Base-by-base conservation (phyloP, 2,113 vertebrate genomes). In the Equus quagga region DNA sequence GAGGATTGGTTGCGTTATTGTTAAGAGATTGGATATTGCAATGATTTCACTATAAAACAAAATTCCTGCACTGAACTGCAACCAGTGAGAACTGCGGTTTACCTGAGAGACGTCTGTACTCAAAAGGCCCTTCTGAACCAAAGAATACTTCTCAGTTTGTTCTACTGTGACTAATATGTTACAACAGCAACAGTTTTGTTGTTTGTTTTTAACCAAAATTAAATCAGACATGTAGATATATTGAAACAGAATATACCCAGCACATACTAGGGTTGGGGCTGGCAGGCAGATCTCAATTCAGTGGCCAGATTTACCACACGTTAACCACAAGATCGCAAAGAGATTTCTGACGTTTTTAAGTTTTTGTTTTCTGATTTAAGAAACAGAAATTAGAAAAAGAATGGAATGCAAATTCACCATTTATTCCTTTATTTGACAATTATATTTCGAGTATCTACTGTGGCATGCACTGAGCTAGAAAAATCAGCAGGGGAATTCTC, bases 1-100 rank as follows among this genome's bases (percentile, higher is more conserved):
- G 11, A 80, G 0, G 12, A 46, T 26, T 14, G 1, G 0, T 65
- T 86, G 11, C 2, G 17, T 23, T 81, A 76, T 3, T 18, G 28
- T 65, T 60, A 69, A 41, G 4, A 84, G 2, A n/a, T 3, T 33
- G 8, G 2, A 0, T 2, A 36, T 75, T 33, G 6, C 13, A 24
- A 79, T 17, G 13, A 41, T 44, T 58, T 70, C 44, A n/a, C 17
- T 14, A 9, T 8, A 67, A 62, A 60, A 33, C 4, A 70, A 24
- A 24, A 17, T 2, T 0, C 19, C 8, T 10, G 2, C 23, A 28
- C 19, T 10, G 1, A 18, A 23, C 24, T 26, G 12, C 12, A 44
- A 62, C 49, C 23, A 14, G 9, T 4, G 23, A 0, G 12, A 6
- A 9, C 36, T 31, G 4, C 24, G 51, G n/a, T 36, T 41, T 21